Percentiles rank a stretch among this genome's conserved stretches.
These are phyloP conservation scores for Neoaliturus tenellus DNA, from an alignment of 2,888 invertebrate species.

Conservation along the genomic window DNA sequence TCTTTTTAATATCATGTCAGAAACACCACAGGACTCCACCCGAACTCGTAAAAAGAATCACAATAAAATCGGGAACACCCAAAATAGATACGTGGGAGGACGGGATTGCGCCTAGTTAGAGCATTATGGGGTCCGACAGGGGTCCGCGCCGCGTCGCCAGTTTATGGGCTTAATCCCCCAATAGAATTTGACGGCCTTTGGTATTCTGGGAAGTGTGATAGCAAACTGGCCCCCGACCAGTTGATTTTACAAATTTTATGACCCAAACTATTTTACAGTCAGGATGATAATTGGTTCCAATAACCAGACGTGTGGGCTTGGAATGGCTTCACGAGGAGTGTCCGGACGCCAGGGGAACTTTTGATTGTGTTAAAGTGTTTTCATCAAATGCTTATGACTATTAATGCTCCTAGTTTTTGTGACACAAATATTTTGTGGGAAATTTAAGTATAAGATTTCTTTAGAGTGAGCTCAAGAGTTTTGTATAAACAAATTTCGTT, in stretches of 20 bases:
- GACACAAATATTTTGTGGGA: too few species aligned
- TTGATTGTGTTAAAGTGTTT: too few species aligned
- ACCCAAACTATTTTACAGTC: neutral
- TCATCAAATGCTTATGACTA: too few species aligned
- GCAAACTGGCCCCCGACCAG: neutral
- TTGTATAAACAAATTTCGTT: too few species aligned
- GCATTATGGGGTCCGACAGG: neutral
- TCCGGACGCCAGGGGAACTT: too few species aligned
- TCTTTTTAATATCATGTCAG: neutral
- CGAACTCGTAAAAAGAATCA: too few species aligned
- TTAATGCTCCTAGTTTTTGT: too few species aligned
- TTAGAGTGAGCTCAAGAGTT: too few species aligned
- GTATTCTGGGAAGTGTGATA: neutral
- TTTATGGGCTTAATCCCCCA: constrained; percentile 7
- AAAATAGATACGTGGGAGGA: constrained; percentile 7
- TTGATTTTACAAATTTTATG: neutral
- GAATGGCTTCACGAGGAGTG: too few species aligned
- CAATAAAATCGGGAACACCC: too few species aligned
- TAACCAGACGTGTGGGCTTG: too few species aligned
- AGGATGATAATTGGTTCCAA: neutral
- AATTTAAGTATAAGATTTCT: too few species aligned
- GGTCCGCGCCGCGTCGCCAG: neutral
- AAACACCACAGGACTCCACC: neutral
- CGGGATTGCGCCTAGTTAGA: neutral
- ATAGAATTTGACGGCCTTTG: constrained; percentile 32